Conservation (phyloP, 1,140 invertebrate species). For the Hyposmocoma kahamanoa region DNA sequence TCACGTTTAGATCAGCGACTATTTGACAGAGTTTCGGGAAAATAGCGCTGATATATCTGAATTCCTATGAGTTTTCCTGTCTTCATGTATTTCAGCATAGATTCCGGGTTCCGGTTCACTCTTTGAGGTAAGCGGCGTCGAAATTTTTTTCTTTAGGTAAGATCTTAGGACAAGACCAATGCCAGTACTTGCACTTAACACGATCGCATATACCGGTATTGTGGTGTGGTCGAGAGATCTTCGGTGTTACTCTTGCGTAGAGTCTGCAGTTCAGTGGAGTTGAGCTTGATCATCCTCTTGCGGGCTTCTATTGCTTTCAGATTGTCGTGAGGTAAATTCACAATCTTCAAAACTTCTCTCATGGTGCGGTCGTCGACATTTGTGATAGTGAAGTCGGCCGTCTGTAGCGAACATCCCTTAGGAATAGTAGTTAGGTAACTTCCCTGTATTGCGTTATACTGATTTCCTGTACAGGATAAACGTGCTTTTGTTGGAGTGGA, state of each 20-base stretch:
- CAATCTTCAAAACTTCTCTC: slow-evolving; percentile 14
- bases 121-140: too few species aligned
- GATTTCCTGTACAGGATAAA: slow-evolving; percentile 7
- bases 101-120: too few species aligned
- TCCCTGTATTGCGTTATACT: slow-evolving; percentile 13
- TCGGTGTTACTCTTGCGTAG: not conserved
- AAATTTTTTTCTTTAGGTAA: too few species aligned
- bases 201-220: not conserved
- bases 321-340: not conserved
- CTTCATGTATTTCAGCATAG: too few species aligned
- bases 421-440: slow-evolving; percentile 17
- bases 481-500: slow-evolving; percentile 15
- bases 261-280: slow-evolving; percentile 4
- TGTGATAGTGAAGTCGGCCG: slow-evolving; percentile 10
- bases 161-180: too few species aligned
- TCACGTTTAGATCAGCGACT: too few species aligned
- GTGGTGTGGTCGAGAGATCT: not conserved
- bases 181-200: not conserved
- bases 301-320: not conserved
- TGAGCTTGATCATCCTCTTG: slow-evolving; percentile 7
- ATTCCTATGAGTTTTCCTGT: too few species aligned
- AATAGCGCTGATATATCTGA: too few species aligned
- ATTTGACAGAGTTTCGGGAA: too few species aligned
- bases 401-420: slow-evolving; percentile 10
- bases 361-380: slow-evolving; percentile 10